A percentile compares a stretch with the other conserved stretches of the same genome.
These are phyloP conservation scores for Cynocephalus volans DNA, from an alignment of 2,113 vertebrate genomes.

Conservation along the genomic window DNA sequence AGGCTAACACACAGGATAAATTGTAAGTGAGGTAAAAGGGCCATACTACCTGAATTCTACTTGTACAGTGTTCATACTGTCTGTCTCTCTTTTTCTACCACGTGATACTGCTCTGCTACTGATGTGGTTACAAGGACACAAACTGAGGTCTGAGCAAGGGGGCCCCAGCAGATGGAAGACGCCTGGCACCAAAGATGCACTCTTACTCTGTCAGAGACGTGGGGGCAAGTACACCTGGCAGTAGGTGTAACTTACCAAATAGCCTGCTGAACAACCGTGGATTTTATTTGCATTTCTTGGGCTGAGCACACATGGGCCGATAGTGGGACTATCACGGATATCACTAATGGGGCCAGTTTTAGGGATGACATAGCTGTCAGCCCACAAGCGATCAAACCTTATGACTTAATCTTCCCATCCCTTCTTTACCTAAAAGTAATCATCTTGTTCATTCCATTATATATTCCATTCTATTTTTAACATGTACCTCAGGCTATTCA, in stretches of 20 bases:
- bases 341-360: too few species aligned
- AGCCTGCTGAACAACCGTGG: not conserved
- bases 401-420: not conserved
- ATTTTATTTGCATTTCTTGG: not conserved
- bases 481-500: not conserved
- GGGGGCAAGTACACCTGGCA: not conserved
- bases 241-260: not conserved
- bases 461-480: conserved; percentile 2
- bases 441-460: not conserved
- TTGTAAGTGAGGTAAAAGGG: not conserved
- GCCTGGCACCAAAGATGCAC: not conserved
- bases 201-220: not conserved
- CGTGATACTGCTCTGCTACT: not conserved
- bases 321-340: fast-evolving
- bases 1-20: not conserved
- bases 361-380: not conserved
- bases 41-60: not conserved
- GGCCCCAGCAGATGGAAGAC: not conserved
- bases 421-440: conserved; percentile 40
- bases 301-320: too few species aligned
- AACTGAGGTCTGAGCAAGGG: not conserved
- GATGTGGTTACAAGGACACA: not conserved
- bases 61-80: not conserved
- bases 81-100: too few species aligned
- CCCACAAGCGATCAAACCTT: not conserved